Base-by-base conservation (phyloP, 2,888 invertebrate species). In the Eilema depressum region DNA sequence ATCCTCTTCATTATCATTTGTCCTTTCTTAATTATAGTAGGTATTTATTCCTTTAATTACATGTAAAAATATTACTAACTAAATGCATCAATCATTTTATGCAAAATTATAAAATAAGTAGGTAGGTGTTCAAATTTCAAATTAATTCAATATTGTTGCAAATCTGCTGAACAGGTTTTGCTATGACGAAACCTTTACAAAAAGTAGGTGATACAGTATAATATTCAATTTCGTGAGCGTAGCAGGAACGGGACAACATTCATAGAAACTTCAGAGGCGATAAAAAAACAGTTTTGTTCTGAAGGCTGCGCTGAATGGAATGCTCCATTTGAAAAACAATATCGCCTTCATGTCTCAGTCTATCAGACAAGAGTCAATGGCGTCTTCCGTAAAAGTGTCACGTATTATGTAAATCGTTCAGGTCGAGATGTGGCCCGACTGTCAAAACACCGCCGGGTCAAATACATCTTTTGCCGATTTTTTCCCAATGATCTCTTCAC, bases 381-480 rank as follows among this genome's bases (percentile, higher is more conserved):
- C 82, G 90, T 90, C 87, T 88, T 94, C 88, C 86, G 91, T 87
- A 95, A 95, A 93, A 94, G 87, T 92, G 91, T 94, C 95, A 95
- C 95, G 95, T 95, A 93, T 90, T 94, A 95, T 95, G 94, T 95
- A 95, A 95, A 95, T 92, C 93, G 94, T 92, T 91, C 91, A 93
- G 93, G 93, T 93, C 90, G 93, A 89, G 91, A 93, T 94, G 95
- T 92, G 94, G 91, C 89, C 88, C 90, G 93, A 94, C 93, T 95
- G 93, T 92, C 93, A 94, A 94, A 91, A 83, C 93, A 93, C 86
- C 90, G 90, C 85, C 80, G 87, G 83, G 86, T 87, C 84, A 87
- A 87, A 91, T 88, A 90, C 88, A 91, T 92, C 91, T 90, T 84
- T 74, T 78, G 85, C 82, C 91, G 91, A 92, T 92, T 92, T 91